phyloP scores from a whole-genome alignment of 2,797 vertebrate genomes.

The Melanogrammus aeglefinus region DNA sequence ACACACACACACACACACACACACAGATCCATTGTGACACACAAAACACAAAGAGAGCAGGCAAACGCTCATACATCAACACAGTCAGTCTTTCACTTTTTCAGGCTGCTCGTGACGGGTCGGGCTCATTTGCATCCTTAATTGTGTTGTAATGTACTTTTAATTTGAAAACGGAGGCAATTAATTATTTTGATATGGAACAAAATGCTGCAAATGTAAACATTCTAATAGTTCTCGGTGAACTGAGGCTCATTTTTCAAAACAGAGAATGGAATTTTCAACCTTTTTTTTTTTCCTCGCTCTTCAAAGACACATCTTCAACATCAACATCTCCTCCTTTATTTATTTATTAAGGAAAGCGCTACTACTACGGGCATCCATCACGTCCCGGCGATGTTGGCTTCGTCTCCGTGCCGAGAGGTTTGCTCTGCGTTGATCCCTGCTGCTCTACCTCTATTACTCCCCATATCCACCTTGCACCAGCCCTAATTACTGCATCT shows the following conservation, averaged over 20 bases:
- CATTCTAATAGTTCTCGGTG: slow-evolving; percentile 78
- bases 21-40: slow-evolving; percentile 55
- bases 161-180: slow-evolving; percentile 82
- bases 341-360: slow-evolving; percentile 27
- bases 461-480: slow-evolving; percentile 68
- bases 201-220: slow-evolving; percentile 80
- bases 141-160: slow-evolving; percentile 83
- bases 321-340: too few species aligned
- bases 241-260: slow-evolving; percentile 75
- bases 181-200: slow-evolving; percentile 81
- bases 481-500: slow-evolving; percentile 63
- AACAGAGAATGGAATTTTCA: slow-evolving; percentile 70
- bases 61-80: slow-evolving; percentile 62
- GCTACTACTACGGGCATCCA: too few species aligned
- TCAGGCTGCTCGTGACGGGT: slow-evolving; percentile 64
- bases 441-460: slow-evolving; percentile 52
- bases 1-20: background rate
- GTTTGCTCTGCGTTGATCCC: slow-evolving; percentile 66
- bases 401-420: slow-evolving; percentile 28
- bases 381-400: too few species aligned
- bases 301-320: slow-evolving; percentile 6
- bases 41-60: slow-evolving; percentile 56
- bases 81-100: slow-evolving; percentile 63
- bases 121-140: slow-evolving; percentile 80
- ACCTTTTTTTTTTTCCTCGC: slow-evolving; percentile 58